A percentile compares a stretch with the other conserved stretches of the same genome.
phyloP scores from a whole-genome alignment of 1,140 invertebrate genomes.

The Planococcus citri region DNA sequence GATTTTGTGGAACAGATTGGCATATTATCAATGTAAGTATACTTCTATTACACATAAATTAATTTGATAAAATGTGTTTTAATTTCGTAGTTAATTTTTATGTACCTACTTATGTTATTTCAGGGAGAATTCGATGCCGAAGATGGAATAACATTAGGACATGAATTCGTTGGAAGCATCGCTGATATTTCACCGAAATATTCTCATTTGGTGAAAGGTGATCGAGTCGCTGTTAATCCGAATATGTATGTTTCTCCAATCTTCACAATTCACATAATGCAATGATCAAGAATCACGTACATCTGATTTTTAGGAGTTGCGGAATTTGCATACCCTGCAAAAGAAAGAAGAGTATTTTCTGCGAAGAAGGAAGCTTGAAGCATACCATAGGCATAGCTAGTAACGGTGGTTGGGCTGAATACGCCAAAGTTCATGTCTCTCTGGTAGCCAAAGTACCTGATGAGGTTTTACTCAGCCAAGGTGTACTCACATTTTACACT shows the following conservation, averaged over 20 bases:
- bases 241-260: conserved; percentile 46
- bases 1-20: conserved; percentile 72
- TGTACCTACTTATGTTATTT: not conserved
- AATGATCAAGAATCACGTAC: not conserved
- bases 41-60: not conserved
- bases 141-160: conserved; percentile 22
- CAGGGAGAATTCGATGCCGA: conserved; percentile 24
- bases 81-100: not conserved
- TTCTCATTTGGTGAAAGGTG: conserved; percentile 35
- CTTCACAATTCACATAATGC: too few species aligned
- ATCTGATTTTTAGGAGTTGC: conserved; percentile 47
- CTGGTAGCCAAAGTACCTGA: conserved; percentile 44
- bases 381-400: conserved; percentile 49
- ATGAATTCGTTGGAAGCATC: not conserved
- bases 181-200: not conserved
- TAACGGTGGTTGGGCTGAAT: conserved; percentile 55
- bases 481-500: conserved; percentile 30
- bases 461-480: conserved; percentile 41
- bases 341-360: conserved; percentile 46
- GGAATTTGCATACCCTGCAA: conserved; percentile 44
- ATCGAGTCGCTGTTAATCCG: conserved; percentile 52
- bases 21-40: conserved; percentile 52
- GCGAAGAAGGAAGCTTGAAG: conserved; percentile 42
- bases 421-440: conserved; percentile 41
- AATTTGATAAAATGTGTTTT: too few species aligned